Evolutionary conservation across 1,140 invertebrate species (phyloP), one percentile per base, ranked within the genome.

Genomic region (Spodoptera frugiperda): DNA sequence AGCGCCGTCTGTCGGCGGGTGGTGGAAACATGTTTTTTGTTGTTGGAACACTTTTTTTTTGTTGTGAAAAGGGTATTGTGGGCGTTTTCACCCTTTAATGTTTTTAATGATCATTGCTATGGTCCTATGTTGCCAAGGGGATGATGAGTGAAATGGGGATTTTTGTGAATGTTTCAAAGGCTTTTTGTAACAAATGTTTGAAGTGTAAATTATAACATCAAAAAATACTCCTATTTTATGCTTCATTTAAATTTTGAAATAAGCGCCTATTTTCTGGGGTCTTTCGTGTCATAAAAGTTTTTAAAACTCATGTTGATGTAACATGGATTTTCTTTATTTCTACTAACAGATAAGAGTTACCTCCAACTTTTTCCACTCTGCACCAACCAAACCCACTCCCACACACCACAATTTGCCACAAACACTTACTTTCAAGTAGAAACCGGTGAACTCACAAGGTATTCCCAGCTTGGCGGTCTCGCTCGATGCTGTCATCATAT

Each of bases 31-130:
- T 84, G 80, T 55, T 57, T 48, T 73, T 78, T 59, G 49, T 75
- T 65, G 59, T 25, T 67, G 77, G 63, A 81, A 78, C 78, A 77
- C 81, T 82, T 87, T 89, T 87, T 89, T 89, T 65, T 25, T 77
- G 67, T 71, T 54, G 65, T 30, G 48, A 17, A 65, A 73, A 53
- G 33, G 33, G 55, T 63, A 65, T 54, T 75, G 54, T 75, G 46
- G 15, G 12, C 3, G 33, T 73, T 8, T 61, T 53, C 14, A 53
- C 72, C 72, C 59, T 75, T 75, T 75, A 54, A 53, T 75, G 57
- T 65, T 39, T 49, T 54, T 73, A 49, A 61, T 61, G 71, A 75
- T 46, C 59, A 55, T 75, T 75, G 53, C 12, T 72, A 14, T 11
- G 9, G 30, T 14, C 21, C 3, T 44, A 14, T 17, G 48, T 25